phyloP scores from a whole-genome alignment of 2,113 vertebrate species.

The Ranitomeya variabilis region DNA sequence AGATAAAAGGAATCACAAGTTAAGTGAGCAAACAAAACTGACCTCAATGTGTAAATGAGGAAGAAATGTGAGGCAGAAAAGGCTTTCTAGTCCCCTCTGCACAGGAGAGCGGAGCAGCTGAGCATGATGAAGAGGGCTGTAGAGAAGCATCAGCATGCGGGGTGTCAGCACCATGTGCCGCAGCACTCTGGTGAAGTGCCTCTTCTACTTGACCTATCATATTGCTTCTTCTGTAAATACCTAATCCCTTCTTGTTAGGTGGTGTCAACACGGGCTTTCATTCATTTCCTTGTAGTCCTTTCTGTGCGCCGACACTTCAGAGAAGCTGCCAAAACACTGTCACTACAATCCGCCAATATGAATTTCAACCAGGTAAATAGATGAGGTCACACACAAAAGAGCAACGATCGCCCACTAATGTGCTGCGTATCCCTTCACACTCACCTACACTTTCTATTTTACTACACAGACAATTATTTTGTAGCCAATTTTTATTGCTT shows the following conservation, averaged over 20 bases:
- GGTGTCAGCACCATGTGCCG: constrained; percentile 88
- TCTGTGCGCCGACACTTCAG: constrained; percentile 77
- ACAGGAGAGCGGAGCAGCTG: constrained; percentile 90
- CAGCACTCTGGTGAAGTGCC: constrained; percentile 87
- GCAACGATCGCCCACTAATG: too few species aligned
- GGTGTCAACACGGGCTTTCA: constrained; percentile 92
- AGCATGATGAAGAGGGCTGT: constrained; percentile 91
- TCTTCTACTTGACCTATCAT: constrained; percentile 93
- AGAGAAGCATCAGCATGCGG: constrained; percentile 86
- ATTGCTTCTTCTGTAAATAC: constrained; percentile 97
- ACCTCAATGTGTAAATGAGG: constrained; percentile 99
- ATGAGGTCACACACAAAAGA: constrained; percentile 64
- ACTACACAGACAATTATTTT: not conserved
- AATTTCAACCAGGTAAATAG: constrained; percentile 86
- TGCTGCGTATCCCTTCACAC: not conserved
- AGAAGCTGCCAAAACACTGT: constrained; percentile 85
- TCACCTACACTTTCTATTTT: not conserved
- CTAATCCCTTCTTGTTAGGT: constrained; percentile 95
- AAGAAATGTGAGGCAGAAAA: constrained; percentile 91
- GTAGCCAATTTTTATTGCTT: not conserved
- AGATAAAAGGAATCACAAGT: constrained; percentile 90
- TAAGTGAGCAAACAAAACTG: constrained; percentile 93
- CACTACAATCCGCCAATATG: constrained; percentile 83
- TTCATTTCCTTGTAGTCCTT: constrained; percentile 76
- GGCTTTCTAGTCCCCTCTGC: constrained; percentile 90